Evolutionary conservation across 2,888 invertebrate species (phyloP).

Genomic region (Agrochola lota): DNA sequence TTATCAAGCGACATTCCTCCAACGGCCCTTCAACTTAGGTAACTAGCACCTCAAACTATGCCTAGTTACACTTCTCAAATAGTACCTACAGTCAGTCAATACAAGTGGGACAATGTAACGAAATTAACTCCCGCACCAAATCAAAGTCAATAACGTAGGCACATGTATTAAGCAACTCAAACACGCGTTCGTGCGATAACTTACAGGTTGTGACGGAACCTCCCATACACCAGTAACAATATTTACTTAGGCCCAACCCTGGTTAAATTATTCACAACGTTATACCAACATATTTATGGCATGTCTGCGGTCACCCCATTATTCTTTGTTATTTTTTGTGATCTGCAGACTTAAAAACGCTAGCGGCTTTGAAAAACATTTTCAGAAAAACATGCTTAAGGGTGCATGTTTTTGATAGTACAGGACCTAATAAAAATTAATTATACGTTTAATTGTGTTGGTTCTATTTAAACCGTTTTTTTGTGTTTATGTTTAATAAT

Average conservation of each 20-base stretch:
- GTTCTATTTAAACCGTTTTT: not conserved
- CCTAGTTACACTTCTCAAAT: conserved; percentile 53
- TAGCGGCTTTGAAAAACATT: conserved; percentile 68
- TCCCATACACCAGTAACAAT: conserved; percentile 72
- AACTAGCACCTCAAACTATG: conserved; percentile 45
- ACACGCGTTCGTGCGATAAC: conserved; percentile 76
- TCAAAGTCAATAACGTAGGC: conserved; percentile 66
- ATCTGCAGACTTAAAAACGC: conserved; percentile 70
- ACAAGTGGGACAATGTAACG: conserved; percentile 63
- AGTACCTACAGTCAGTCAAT: conserved; percentile 52
- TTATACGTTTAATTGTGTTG: conserved; percentile 15
- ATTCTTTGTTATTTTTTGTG: conserved; percentile 75
- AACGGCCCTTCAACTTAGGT: conserved; percentile 40
- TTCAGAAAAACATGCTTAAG: conserved; percentile 46
- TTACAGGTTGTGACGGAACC: conserved; percentile 72
- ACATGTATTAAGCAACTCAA: conserved; percentile 72
- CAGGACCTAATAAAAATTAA: conserved; percentile 34
- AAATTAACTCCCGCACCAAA: conserved; percentile 65
- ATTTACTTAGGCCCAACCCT: conserved; percentile 81
- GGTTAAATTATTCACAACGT: conserved; percentile 82
- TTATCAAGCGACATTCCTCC: conserved; percentile 31
- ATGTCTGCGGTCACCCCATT: conserved; percentile 77
- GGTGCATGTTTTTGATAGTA: conserved; percentile 50
- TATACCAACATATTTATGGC: conserved; percentile 81
- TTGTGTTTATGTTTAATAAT: not conserved